These are phyloP conservation scores for Plectropomus leopardus DNA, from an alignment of 2,113 vertebrate species.

Conservation along the genomic window DNA sequence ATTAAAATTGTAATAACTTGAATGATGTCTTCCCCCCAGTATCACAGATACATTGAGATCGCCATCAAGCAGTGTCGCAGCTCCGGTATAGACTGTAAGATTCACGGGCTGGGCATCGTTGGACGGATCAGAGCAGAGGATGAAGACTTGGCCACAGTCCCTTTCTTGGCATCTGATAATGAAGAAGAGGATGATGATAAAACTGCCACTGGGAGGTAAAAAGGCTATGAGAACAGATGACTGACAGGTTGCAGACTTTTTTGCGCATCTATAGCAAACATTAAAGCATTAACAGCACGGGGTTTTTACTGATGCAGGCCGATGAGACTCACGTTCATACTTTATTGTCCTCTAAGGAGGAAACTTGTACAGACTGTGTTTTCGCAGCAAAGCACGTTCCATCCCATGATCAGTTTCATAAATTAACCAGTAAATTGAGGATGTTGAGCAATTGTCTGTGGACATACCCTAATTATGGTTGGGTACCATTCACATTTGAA, in stretches of 20 bases:
- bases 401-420: background rate
- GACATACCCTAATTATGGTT: too few relatives aligned
- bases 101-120: conserved; percentile 93
- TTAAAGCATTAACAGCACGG: too few relatives aligned
- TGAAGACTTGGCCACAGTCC: conserved; percentile 95
- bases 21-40: conserved; percentile 80
- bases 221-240: too few relatives aligned
- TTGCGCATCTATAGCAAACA: too few relatives aligned
- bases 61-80: conserved; percentile 98
- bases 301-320: background rate
- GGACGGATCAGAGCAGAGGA: conserved; percentile 95
- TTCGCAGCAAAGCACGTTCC: too few relatives aligned
- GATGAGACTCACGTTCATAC: too few relatives aligned
- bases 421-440: background rate
- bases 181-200: conserved; percentile 99
- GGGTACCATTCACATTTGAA: too few relatives aligned
- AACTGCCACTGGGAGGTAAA: conserved; percentile 93
- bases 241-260: too few relatives aligned
- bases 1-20: background rate
- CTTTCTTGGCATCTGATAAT: conserved; percentile 97
- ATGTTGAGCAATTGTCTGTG: too few relatives aligned
- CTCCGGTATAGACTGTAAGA: conserved; percentile 98
- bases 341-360: too few relatives aligned
- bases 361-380: too few relatives aligned
- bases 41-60: conserved; percentile 95